Percentiles rank a stretch among this genome's conserved stretches.
Conservation (phyloP, 2,888 invertebrate species). For the Tetheella fluctuosa region DNA sequence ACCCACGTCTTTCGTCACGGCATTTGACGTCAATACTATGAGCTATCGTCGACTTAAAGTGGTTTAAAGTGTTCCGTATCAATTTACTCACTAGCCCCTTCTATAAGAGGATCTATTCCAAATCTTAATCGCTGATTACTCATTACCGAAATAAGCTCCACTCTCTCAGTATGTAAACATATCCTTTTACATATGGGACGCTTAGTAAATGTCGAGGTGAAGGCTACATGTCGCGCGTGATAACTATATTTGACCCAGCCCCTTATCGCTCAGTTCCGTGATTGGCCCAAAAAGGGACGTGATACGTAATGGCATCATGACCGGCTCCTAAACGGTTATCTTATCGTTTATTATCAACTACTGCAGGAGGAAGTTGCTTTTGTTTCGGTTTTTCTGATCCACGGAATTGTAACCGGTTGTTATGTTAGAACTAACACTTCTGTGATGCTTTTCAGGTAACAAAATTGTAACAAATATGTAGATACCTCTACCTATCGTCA, state of each 20-base stretch:
- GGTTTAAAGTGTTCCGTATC: no score
- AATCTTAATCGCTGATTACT: not conserved
- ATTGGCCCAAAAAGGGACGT: conserved; percentile 1
- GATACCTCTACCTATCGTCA: no score
- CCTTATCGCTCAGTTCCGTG: conserved; percentile 6
- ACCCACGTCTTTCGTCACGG: no score
- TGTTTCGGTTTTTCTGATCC: not conserved
- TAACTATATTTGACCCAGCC: conserved; percentile 16
- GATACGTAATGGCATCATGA: not conserved
- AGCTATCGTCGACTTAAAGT: no score
- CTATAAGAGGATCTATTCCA: not conserved
- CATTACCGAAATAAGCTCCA: not conserved
- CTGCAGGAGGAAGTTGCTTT: conserved; percentile 4
- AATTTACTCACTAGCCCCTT: not conserved
- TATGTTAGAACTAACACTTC: no score
- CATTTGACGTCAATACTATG: no score
- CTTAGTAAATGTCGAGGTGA: conserved; percentile 24
- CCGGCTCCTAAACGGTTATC: not conserved
- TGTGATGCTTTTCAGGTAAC: no score
- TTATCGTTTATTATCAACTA: conserved; percentile 9
- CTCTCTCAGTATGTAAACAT: not conserved
- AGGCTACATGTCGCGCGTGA: conserved; percentile 20
- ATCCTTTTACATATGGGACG: not conserved
- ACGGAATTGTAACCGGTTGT: no score
- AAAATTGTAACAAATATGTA: no score